A percentile compares a stretch with the other conserved stretches of the same genome.
phyloP scores from a whole-genome alignment of 2,888 invertebrate genomes.

The Mythimna impura region DNA sequence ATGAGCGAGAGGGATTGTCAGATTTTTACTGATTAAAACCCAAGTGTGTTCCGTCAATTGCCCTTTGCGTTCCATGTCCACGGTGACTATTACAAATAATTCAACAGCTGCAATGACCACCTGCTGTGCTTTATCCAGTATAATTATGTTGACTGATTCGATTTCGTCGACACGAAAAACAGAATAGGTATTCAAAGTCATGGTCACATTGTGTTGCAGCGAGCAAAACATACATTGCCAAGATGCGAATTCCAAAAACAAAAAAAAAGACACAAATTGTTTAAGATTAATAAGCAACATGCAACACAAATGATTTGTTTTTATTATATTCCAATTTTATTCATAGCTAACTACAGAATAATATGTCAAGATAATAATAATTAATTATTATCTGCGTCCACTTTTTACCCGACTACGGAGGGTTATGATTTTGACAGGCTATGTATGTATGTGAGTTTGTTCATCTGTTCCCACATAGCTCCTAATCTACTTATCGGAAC shows the following conservation, averaged over 20 bases:
- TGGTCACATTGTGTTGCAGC: too few species aligned
- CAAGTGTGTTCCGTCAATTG: too few species aligned
- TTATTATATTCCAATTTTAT: background rate
- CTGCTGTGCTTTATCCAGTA: background rate
- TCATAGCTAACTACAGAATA: background rate
- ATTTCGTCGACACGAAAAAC: background rate
- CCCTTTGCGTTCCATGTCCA: too few species aligned
- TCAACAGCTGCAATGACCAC: background rate
- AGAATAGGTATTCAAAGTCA: background rate
- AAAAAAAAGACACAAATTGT: background rate
- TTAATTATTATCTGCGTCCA: background rate
- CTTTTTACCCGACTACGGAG: too few species aligned
- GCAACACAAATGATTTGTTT: background rate
- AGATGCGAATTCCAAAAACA: background rate
- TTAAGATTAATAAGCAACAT: background rate
- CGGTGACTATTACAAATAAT: too few species aligned
- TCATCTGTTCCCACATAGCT: too few species aligned
- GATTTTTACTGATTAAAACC: too few species aligned
- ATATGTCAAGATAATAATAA: slow-evolving; percentile 11
- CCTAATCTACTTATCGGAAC: too few species aligned
- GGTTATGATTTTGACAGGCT: too few species aligned
- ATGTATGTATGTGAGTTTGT: too few species aligned
- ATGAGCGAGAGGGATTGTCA: too few species aligned
- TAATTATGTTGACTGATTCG: background rate
- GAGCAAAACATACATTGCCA: too few species aligned